Evolutionary conservation across 2,113 vertebrate genomes (phyloP).

Genomic region (Lophura nycthemera): DNA sequence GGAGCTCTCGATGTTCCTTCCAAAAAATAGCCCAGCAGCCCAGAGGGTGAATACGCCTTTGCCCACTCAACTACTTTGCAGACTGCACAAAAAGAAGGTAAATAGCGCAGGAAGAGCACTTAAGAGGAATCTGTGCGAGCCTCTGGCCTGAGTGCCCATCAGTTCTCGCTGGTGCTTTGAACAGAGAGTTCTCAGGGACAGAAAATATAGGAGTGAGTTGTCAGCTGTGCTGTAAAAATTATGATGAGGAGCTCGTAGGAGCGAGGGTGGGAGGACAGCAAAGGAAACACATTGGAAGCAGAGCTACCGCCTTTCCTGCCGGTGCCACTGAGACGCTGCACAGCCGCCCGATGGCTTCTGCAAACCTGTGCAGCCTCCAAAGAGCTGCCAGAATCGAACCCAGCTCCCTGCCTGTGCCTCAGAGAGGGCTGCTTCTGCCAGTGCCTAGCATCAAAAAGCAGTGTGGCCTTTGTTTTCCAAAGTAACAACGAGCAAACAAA

Average conservation of each 20-base stretch:
- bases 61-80: not conserved
- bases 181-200: conserved; percentile 54
- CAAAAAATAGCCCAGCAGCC: conserved; percentile 20
- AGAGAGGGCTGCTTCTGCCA: not conserved
- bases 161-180: not conserved
- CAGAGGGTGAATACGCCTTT: conserved; percentile 28
- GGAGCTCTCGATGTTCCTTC: conserved; percentile 47
- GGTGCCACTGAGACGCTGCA: not conserved
- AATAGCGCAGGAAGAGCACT: not conserved
- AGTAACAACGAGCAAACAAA: not conserved
- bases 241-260: conserved; percentile 62
- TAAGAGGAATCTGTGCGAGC: not conserved
- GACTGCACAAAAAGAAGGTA: not conserved
- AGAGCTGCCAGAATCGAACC: not conserved
- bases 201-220: conserved; percentile 55
- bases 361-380: not conserved
- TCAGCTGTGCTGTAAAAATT: conserved; percentile 67
- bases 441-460: not conserved
- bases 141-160: not conserved
- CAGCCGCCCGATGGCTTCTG: not conserved
- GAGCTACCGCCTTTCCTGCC: conserved; percentile 53
- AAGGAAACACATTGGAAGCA: conserved; percentile 57
- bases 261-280: conserved; percentile 67
- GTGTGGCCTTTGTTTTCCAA: not conserved
- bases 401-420: not conserved